Conservation (phyloP, 2,797 vertebrate genomes). For the Siniperca undulata region DNA sequence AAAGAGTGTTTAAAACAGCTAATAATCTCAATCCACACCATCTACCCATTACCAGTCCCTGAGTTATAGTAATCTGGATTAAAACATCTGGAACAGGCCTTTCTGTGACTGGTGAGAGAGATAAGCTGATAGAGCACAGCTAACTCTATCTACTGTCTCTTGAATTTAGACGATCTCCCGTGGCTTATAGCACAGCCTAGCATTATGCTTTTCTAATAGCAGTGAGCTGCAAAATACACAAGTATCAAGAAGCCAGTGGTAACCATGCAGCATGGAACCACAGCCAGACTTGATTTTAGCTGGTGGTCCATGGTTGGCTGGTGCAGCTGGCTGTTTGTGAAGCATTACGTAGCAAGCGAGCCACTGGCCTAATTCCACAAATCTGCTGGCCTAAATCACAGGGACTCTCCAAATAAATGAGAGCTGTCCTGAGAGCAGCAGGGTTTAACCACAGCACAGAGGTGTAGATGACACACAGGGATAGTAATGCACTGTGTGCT, state of each 20-base stretch:
- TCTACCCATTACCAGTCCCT: constrained; percentile 61
- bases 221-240: constrained; percentile 7
- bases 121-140: constrained; percentile 51
- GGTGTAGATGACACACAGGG: constrained; percentile 67
- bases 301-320: constrained; percentile 37
- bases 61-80: constrained; percentile 74
- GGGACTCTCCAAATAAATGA: constrained; percentile 79
- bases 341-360: constrained; percentile 74
- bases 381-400: constrained; percentile 84
- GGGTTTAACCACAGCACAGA: constrained; percentile 63
- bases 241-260: constrained; percentile 1
- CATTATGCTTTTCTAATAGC: not conserved
- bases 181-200: constrained; percentile 7
- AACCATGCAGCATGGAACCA: constrained; percentile 17
- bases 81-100: constrained; percentile 70
- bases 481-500: constrained; percentile 41
- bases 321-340: constrained; percentile 68
- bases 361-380: constrained; percentile 86
- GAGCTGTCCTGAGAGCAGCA: constrained; percentile 68
- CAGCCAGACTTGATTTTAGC: constrained; percentile 32
- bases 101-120: constrained; percentile 43
- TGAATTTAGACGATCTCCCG: constrained; percentile 13
- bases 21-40: constrained; percentile 74
- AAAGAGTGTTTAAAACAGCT: constrained; percentile 70
- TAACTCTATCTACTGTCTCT: constrained; percentile 38